Base-by-base conservation (phyloP, 2,888 invertebrate genomes). In the Papilio gigon region DNA sequence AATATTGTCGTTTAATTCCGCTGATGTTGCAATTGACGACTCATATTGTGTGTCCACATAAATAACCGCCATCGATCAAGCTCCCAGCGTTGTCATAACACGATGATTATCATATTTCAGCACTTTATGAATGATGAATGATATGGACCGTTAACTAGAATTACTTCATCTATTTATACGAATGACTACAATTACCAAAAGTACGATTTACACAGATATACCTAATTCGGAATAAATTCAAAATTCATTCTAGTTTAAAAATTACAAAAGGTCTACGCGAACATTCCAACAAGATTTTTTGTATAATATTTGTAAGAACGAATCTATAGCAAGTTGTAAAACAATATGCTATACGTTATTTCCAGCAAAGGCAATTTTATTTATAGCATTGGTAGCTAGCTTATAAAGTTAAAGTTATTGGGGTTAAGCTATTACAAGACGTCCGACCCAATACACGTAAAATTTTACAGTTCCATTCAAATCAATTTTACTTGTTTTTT, bases 21-120 rank as follows among this genome's bases (percentile, higher is more conserved):
- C 27, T 60, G 25, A 66, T 66, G 66, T 60, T 50, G 22, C 50
- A 37, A 64, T 17, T 66, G 60, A 66, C 66, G 60, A 35, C 25
- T 37, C 37, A 50, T 60, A 67, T 50, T 60, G 47, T 50, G 8
- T 60, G 53, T 30, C 53, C 47, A 27, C 37, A 59, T 35, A 35
- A 47, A 66, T 37, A 67, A 50, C 37, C 35, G 14, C 37, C 66
- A 67, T 67, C 37, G 27, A 67, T 67, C 66, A 60, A 47, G 66
- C 66, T 67, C 27, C 33, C 47, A 17, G 50, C 60, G 37, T 37
- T 60, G 25, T 47, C 47, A 67, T 27, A 27, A 17, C 27, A 42
- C 50, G 42, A 63, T 63, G 50, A 50, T 60, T 59, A 60, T 60
- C 30, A 60, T 37, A 59, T 58, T 58, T 58, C 20, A 33, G 58